A percentile compares a stretch with the other conserved stretches of the same genome.
phyloP scores from a whole-genome alignment of 2,797 vertebrate genomes.

The Enoplosus armatus region DNA sequence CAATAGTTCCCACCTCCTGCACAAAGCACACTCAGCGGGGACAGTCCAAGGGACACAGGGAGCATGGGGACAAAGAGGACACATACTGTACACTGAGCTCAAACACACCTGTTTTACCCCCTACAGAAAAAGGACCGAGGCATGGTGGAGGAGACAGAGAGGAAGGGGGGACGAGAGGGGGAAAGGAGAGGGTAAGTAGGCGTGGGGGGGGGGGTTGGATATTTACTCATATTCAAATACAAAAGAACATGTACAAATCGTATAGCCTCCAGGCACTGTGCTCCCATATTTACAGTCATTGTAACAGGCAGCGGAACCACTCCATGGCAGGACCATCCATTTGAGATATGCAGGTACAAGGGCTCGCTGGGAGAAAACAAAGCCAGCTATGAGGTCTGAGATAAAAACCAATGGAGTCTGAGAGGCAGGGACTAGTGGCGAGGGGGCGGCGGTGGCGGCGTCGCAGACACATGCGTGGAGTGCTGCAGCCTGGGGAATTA shows the following conservation, averaged over 20 bases:
- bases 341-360: conserved; percentile 68
- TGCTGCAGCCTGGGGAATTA: conserved; percentile 67
- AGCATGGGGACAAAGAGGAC: conserved; percentile 73
- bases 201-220: not conserved
- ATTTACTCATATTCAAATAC: conserved; percentile 81
- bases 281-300: conserved; percentile 81
- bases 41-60: conserved; percentile 65
- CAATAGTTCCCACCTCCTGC: conserved; percentile 82
- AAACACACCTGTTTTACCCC: conserved; percentile 79
- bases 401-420: conserved; percentile 62
- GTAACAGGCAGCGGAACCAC: conserved; percentile 68
- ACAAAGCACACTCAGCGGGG: conserved; percentile 79
- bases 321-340: conserved; percentile 70
- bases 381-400: conserved; percentile 58
- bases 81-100: conserved; percentile 82
- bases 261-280: conserved; percentile 80
- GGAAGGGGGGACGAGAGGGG: not conserved
- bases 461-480: conserved; percentile 57
- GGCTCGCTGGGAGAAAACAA: conserved; percentile 64
- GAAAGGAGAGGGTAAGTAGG: not conserved
- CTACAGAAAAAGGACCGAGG: conserved; percentile 61
- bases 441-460: not conserved
- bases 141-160: conserved; percentile 50
- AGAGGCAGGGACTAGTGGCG: conserved; percentile 42
- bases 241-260: conserved; percentile 85